Percentiles rank a stretch among this genome's conserved stretches.
phyloP scores from a whole-genome alignment of 37 sponge, comb jelly and placozoan species.

The Haliclona indistincta region DNA sequence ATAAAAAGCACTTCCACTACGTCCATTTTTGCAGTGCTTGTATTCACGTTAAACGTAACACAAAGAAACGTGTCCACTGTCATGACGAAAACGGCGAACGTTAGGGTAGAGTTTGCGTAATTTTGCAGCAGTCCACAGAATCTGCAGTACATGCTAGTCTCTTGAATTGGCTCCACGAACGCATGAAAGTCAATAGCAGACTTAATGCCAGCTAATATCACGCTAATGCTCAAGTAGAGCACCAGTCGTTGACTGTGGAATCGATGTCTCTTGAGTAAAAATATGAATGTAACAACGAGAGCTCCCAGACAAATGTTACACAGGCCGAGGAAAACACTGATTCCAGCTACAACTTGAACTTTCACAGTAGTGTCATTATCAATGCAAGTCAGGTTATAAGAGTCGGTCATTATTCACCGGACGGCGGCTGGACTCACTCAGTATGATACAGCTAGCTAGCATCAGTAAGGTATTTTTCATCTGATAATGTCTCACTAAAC shows the following conservation, averaged over 20 bases:
- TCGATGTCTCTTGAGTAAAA: conserved; percentile 44
- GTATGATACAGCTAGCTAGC: too few species aligned
- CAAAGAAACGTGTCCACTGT: conserved; percentile 7
- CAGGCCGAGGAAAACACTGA: too few species aligned
- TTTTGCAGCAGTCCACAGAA: conserved; percentile 29
- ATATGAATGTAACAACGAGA: conserved; percentile 14
- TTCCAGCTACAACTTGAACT: too few species aligned
- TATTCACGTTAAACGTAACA: not conserved
- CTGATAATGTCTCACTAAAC: too few species aligned
- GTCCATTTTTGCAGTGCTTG: conserved; percentile 11
- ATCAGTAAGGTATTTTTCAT: too few species aligned
- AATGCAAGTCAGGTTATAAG: too few species aligned
- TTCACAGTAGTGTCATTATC: too few species aligned
- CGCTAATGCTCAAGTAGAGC: conserved; percentile 24
- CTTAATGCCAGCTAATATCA: not conserved
- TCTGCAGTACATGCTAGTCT: conserved; percentile 28
- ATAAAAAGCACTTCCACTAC: not conserved
- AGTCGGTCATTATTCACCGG: too few species aligned
- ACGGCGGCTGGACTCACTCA: too few species aligned
- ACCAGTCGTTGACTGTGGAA: conserved; percentile 41
- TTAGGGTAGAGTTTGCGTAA: conserved; percentile 16
- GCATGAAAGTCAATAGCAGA: not conserved
- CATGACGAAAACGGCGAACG: conserved; percentile 20
- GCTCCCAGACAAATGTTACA: too few species aligned
- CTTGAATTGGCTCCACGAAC: not conserved